Percentiles rank a stretch among this genome's conserved stretches.
These are phyloP conservation scores for Cephus cinctus DNA, from an alignment of 1,140 invertebrate genomes.

Conservation along the genomic window DNA sequence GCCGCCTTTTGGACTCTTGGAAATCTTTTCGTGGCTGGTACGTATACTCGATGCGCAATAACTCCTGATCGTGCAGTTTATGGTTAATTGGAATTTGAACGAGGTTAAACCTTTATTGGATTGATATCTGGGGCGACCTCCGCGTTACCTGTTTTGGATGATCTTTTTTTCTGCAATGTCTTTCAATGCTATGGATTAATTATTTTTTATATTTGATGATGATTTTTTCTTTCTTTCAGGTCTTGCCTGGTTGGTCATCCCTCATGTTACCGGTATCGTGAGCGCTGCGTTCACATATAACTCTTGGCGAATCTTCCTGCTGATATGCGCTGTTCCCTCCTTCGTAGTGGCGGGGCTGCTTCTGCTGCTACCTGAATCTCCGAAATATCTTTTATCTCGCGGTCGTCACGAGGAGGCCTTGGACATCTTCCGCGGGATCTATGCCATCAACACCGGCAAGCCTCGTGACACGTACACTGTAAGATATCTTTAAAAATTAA, in stretches of 20 bases:
- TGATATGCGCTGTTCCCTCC: constrained; percentile 83
- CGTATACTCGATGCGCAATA: too few relatives aligned
- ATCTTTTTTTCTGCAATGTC: too few relatives aligned
- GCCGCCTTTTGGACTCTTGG: constrained; percentile 92
- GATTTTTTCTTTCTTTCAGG: constrained; percentile 51
- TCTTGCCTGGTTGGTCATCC: constrained; percentile 86
- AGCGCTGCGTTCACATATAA: constrained; percentile 73
- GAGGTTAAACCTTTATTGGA: too few relatives aligned
- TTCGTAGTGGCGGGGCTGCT: constrained; percentile 80
- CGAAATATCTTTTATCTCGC: constrained; percentile 80
- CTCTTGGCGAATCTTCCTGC: constrained; percentile 88
- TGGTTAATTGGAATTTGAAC: too few relatives aligned
- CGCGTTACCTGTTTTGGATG: too few relatives aligned
- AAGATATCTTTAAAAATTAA: constrained; percentile 11
- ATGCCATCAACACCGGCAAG: constrained; percentile 76
- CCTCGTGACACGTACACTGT: constrained; percentile 71
- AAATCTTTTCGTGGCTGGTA: constrained; percentile 81
- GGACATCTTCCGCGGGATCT: constrained; percentile 77
- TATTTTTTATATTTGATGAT: constrained; percentile 5
- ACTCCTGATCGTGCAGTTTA: too few relatives aligned
- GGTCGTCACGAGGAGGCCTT: constrained; percentile 77
- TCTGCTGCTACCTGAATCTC: constrained; percentile 87
- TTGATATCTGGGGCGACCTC: too few relatives aligned
- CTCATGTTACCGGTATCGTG: constrained; percentile 69
- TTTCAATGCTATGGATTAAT: too few relatives aligned